Evolutionary conservation across 2,888 invertebrate species (phyloP).

Genomic region (Apamea sordens): DNA sequence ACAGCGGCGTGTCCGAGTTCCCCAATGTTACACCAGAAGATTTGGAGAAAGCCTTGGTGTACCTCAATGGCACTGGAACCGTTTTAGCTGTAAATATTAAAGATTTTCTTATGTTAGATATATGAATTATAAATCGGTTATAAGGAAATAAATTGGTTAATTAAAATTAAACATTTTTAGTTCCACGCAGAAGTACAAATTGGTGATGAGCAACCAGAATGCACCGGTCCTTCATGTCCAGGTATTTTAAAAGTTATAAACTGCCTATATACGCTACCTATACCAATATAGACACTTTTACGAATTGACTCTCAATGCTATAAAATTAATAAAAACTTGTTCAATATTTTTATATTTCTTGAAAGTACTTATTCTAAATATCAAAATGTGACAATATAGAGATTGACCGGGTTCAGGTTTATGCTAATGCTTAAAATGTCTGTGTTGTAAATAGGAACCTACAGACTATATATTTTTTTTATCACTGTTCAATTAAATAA

Average conservation of each 20-base stretch:
- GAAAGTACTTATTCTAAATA: background rate
- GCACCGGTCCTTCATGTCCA: constrained; percentile 67
- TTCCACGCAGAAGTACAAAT: constrained; percentile 92
- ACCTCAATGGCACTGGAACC: constrained; percentile 90
- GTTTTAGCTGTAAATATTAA: constrained; percentile 91
- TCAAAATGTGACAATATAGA: background rate
- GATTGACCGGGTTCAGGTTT: background rate
- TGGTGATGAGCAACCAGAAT: constrained; percentile 63
- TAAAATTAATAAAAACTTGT: constrained; percentile 1
- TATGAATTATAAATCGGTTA: background rate
- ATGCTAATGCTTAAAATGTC: constrained; percentile 1
- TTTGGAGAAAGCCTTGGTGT: constrained; percentile 88
- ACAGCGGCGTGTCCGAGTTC: constrained; percentile 92
- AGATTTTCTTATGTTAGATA: background rate
- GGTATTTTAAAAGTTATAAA: constrained; percentile 20
- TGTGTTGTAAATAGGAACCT: background rate
- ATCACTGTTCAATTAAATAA: background rate
- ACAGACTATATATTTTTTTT: background rate
- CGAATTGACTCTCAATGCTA: background rate
- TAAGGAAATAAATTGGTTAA: background rate
- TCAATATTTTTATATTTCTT: background rate
- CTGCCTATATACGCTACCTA: too few relatives aligned
- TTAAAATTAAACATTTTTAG: constrained; percentile 75
- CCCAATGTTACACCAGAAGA: constrained; percentile 90
- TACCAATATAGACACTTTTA: background rate